Percentiles rank a stretch among this genome's conserved stretches.
Evolutionary conservation across 2,113 vertebrate genomes (phyloP).

Genomic region (Ceyx cyanopectus): DNA sequence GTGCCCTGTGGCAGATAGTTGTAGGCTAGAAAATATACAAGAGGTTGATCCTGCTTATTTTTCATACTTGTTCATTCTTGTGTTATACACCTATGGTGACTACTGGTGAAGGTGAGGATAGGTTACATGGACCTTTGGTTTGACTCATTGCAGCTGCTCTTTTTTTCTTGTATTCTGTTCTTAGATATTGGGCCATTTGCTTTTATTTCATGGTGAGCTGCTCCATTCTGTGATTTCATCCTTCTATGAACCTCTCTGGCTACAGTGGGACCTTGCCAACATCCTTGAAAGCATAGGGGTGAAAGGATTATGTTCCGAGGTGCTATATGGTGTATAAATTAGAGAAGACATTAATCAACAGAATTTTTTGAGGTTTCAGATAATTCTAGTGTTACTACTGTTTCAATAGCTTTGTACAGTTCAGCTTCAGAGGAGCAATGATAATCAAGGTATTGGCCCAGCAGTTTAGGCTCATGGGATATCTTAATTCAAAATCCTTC

Average conservation of each 20-base stretch:
- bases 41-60: neutral
- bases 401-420: neutral
- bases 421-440: neutral
- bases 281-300: neutral
- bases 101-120: neutral
- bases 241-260: neutral
- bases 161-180: neutral
- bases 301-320: neutral
- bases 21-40: neutral
- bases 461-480: neutral
- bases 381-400: neutral
- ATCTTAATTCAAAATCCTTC: slow-evolving; percentile 13
- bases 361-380: neutral
- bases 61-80: neutral
- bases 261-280: neutral
- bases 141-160: neutral
- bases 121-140: neutral
- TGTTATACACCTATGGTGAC: neutral
- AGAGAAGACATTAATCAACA: neutral
- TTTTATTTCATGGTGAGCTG: neutral
- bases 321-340: neutral
- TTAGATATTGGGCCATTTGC: neutral
- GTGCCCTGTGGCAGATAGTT: neutral
- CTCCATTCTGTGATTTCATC: neutral
- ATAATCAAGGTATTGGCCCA: neutral